A percentile compares a stretch with the other conserved stretches of the same genome.
Conservation (phyloP, 2,888 invertebrate genomes). For the Leuctra nigra region DNA sequence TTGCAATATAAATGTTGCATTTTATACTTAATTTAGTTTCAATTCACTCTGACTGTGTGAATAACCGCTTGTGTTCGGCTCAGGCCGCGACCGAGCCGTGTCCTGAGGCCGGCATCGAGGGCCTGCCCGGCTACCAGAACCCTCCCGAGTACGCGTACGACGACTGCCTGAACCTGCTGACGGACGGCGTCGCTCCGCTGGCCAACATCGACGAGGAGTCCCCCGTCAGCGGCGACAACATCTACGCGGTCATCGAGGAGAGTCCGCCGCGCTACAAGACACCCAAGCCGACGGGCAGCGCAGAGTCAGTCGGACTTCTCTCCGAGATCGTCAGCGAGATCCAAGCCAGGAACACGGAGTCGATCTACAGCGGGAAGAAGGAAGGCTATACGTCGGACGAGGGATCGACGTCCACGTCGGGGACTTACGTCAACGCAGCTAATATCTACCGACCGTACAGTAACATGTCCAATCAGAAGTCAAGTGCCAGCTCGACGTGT, state of each 20-base stretch:
- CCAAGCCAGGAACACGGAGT: conserved; percentile 77
- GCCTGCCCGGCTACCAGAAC: conserved; percentile 36
- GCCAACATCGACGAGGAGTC: conserved; percentile 54
- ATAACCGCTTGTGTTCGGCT: too few relatives aligned
- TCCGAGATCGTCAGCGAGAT: conserved; percentile 86
- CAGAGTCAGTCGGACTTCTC: conserved; percentile 67
- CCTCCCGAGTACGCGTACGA: conserved; percentile 56
- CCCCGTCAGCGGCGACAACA: conserved; percentile 58
- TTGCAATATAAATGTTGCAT: too few relatives aligned
- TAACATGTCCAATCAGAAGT: conserved; percentile 37
- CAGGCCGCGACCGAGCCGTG: conserved; percentile 30
- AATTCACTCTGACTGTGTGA: too few relatives aligned
- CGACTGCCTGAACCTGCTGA: conserved; percentile 64
- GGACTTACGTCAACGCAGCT: conserved; percentile 45
- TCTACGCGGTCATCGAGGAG: conserved; percentile 83
- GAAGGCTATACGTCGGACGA: conserved; percentile 38
- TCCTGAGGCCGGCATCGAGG: conserved; percentile 30
- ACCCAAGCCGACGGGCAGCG: conserved; percentile 49
- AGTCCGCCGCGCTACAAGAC: conserved; percentile 47
- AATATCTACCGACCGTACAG: conserved; percentile 34
- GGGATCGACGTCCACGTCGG: conserved; percentile 38
- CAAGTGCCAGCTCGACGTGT: conserved; percentile 51
- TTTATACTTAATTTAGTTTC: too few relatives aligned
- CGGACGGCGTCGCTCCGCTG: conserved; percentile 45
- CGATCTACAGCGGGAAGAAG: conserved; percentile 73